Evolutionary conservation across 2,113 vertebrate genomes (phyloP), one percentile per base, ranked within the genome.

Genomic region (Porphyrio hochstetteri): DNA sequence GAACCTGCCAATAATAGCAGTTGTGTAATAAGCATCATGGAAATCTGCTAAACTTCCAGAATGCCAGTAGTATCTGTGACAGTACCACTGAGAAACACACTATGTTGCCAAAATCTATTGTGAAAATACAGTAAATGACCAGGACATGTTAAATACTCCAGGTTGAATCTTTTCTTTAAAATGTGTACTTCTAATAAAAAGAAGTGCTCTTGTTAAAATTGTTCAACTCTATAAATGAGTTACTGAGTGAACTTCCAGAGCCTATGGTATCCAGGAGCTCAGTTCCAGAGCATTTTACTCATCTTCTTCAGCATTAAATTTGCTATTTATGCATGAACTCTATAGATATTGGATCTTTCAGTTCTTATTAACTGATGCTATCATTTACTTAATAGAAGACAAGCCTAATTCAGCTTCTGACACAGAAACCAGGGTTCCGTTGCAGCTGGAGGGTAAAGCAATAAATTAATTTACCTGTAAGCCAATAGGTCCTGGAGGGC

Each of bases 401-500:
- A 72, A 52, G 19, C 77, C 15, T 84, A 4, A 38, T 65, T 75
- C 53, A 40, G 17, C 64, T 75, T 91, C 46, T 67, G 65, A 74
- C 27, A 71, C 15, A 64, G 53, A 67, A 91, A 80, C 46, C 13
- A 11, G 13, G n/a, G 16, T 52, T 42, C 33, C 40, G 13, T 82
- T 57, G 33, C 8, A 86, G 27, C 17, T 36, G 4, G 6, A 79
- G 40, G 29, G 20, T 68, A 74, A 86, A 88, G 56, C 15, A 76
- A 68, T 33, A 40, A 42, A 74, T 59, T 31, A 70, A 57, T 97
- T 97, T 72, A 99, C 99, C 98, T 99, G 99, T 60, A 99, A 98
- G 55, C 99, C 99, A 68, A 99, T 99, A 91, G 99, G 99, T 82
- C 99, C 99, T 19, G 99, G 99, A 35, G 99, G 99, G 71, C 99